These are phyloP conservation scores for Bombus terrestris DNA, from an alignment of 1,140 invertebrate genomes.

Conservation along the genomic window DNA sequence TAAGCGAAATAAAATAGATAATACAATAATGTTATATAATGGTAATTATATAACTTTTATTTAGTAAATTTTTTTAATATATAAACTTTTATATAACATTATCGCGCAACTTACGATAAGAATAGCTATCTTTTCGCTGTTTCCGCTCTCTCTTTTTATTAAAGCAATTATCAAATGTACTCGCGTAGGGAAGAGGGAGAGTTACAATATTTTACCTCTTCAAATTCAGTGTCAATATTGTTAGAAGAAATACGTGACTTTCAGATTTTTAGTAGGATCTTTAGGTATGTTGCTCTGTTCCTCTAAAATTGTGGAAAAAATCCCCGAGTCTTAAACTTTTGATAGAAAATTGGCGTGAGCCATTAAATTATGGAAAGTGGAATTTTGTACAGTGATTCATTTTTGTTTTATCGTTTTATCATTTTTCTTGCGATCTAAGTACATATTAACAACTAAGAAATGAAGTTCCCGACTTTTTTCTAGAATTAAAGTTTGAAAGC, in stretches of 20 bases:
- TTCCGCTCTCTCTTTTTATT: neutral
- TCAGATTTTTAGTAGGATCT: neutral
- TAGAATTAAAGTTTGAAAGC: neutral
- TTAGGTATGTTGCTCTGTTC: neutral
- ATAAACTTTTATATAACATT: conserved; percentile 29
- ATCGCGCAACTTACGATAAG: conserved; percentile 12
- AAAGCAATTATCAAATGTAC: neutral
- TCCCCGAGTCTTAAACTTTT: neutral
- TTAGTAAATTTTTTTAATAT: conserved; percentile 8
- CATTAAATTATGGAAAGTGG: neutral
- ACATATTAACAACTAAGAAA: neutral
- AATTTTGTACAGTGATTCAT: neutral
- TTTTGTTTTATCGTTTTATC: neutral
- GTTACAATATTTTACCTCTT: neutral
- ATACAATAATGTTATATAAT: conserved; percentile 10
- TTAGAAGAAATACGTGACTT: neutral
- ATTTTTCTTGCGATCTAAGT: neutral
- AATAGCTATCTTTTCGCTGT: neutral
- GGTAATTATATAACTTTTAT: conserved; percentile 12
- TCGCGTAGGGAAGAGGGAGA: neutral
- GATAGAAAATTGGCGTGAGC: neutral
- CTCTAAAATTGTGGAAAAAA: neutral
- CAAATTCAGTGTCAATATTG: neutral
- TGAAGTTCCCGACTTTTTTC: neutral
- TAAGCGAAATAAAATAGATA: neutral